A percentile compares a stretch with the other conserved stretches of the same genome.
Evolutionary conservation across 92 coral and sea anemone species (phyloP).

Genomic region (Zoanthus sansibaricus): DNA sequence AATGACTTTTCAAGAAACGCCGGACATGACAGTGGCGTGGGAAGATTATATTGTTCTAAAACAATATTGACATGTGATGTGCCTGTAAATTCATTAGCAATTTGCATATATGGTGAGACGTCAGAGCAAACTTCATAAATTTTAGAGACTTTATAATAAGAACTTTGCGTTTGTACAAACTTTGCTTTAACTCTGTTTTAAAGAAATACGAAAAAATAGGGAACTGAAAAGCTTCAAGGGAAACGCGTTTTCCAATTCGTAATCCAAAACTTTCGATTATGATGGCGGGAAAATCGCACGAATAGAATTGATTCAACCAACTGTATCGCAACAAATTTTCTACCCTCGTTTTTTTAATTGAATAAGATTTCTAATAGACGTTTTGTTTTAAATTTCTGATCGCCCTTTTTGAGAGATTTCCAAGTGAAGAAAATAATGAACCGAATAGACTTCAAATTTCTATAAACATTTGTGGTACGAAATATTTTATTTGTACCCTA

Average conservation of each 20-base stretch:
- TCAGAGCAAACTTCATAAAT: not conserved
- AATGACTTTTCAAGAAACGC: not conserved
- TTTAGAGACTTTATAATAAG: not conserved
- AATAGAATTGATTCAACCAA: conserved; percentile 20
- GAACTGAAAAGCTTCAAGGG: not conserved
- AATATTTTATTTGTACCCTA: not conserved
- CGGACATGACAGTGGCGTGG: not conserved
- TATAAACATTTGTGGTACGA: not conserved
- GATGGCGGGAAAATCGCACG: conserved; percentile 28
- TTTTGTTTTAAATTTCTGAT: not conserved
- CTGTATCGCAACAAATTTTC: conserved; percentile 18
- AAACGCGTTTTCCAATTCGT: not conserved
- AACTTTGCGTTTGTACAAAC: not conserved
- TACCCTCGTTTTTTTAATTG: not conserved
- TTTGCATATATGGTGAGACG: conserved; percentile 36
- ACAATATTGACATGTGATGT: not conserved
- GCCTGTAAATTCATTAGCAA: conserved; percentile 19
- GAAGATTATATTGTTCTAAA: conserved; percentile 21
- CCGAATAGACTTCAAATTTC: not conserved
- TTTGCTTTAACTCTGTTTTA: not conserved
- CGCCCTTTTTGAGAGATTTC: not conserved
- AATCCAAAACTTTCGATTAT: not conserved
- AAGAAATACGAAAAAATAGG: not conserved
- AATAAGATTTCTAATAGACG: not conserved
- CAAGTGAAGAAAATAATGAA: not conserved